Conservation (phyloP, 2,113 vertebrate genomes). For the Microtus ochrogaster region DNA sequence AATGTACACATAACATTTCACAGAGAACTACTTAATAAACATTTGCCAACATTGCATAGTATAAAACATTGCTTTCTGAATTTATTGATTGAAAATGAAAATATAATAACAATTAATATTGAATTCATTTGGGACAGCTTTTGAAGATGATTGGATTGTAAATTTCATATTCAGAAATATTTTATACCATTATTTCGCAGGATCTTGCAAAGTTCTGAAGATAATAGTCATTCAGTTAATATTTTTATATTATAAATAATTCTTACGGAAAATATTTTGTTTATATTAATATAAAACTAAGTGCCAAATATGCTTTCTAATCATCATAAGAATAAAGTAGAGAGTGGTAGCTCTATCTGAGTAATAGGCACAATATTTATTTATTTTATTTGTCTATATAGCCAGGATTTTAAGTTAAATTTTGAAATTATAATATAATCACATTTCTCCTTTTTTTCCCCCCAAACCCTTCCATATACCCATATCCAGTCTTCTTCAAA, state of each 20-base stretch:
- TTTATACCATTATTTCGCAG: background rate
- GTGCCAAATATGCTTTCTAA: background rate
- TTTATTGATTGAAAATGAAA: background rate
- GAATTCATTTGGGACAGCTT: background rate
- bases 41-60: background rate
- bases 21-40: background rate
- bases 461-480: background rate
- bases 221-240: background rate
- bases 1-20: background rate
- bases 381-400: background rate
- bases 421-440: background rate
- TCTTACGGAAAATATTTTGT: background rate
- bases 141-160: constrained; percentile 6
- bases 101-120: background rate
- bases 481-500: background rate
- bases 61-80: background rate
- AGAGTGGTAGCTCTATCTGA: background rate
- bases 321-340: background rate
- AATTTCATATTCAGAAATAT: background rate
- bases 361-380: background rate
- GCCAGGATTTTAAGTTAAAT: background rate
- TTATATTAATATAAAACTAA: background rate
- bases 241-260: background rate
- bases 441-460: background rate
- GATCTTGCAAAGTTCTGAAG: background rate